phyloP scores from a whole-genome alignment of 2,888 invertebrate species.

The Patella depressa region DNA sequence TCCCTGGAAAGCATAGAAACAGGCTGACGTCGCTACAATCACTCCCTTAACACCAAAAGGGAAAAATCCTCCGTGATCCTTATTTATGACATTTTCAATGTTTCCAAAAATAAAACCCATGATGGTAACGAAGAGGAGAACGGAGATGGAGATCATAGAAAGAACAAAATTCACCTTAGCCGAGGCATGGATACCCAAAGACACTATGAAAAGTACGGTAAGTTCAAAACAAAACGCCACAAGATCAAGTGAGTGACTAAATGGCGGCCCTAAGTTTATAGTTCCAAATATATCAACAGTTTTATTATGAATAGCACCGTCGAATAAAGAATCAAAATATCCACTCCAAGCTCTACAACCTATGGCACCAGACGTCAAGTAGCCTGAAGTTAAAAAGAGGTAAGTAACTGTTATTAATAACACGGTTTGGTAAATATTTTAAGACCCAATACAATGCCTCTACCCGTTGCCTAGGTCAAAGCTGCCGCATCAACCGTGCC shows the following conservation, averaged over 20 bases:
- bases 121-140: conserved; percentile 67
- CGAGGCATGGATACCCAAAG: conserved; percentile 66
- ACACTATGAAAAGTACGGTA: conserved; percentile 72
- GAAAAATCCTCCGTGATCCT: conserved; percentile 59
- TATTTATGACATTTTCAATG: conserved; percentile 82
- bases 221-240: conserved; percentile 66
- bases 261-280: conserved; percentile 46
- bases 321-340: conserved; percentile 60
- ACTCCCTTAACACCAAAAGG: conserved; percentile 64
- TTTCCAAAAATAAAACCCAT: conserved; percentile 89
- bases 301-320: conserved; percentile 53
- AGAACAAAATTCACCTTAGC: conserved; percentile 69
- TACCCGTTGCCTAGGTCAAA: too few species aligned
- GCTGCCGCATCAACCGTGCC: too few species aligned
- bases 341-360: conserved; percentile 72
- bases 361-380: conserved; percentile 38
- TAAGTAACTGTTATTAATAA: not conserved
- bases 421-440: too few species aligned
- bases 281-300: conserved; percentile 30
- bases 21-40: conserved; percentile 70
- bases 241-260: conserved; percentile 68
- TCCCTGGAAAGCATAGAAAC: conserved; percentile 71
- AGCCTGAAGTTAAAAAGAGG: conserved; percentile 33
- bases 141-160: conserved; percentile 64
- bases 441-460: too few species aligned